Evolutionary conservation across 2,797 vertebrate genomes (phyloP).

Genomic region (Enteromius thamalakanensis): DNA sequence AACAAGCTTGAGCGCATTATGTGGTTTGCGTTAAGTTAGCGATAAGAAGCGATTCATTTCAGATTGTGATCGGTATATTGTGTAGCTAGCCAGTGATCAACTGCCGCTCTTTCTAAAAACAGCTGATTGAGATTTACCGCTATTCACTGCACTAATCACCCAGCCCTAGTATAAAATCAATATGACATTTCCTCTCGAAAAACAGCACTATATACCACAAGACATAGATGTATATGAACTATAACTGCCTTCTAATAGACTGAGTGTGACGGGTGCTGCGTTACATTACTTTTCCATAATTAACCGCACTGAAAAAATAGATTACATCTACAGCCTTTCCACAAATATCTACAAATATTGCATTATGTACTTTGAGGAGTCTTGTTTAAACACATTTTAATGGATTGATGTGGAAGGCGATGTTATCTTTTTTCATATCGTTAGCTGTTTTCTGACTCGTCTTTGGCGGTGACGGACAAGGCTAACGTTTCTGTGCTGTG

Average conservation of each 20-base stretch:
- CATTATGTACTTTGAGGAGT: background rate
- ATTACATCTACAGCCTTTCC: background rate
- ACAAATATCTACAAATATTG: background rate
- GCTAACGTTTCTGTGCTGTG: background rate
- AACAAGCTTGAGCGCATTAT: no score
- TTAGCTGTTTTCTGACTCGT: background rate
- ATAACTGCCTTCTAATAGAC: background rate
- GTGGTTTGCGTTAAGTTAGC: no score
- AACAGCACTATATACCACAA: background rate
- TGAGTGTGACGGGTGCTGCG: background rate
- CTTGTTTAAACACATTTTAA: background rate
- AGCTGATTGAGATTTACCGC: no score
- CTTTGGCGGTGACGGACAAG: background rate
- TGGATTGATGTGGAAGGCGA: background rate
- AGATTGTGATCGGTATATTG: no score
- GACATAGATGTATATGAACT: no score
- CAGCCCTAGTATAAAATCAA: background rate
- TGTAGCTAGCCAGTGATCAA: no score
- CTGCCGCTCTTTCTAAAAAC: no score
- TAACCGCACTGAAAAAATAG: background rate
- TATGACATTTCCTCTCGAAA: background rate
- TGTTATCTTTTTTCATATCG: slow-evolving; percentile 5
- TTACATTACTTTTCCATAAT: background rate
- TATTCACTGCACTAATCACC: no score
- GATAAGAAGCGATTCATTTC: no score